Evolutionary conservation across 2,113 vertebrate genomes (phyloP).

Genomic region (Malurus alboscapulatus): DNA sequence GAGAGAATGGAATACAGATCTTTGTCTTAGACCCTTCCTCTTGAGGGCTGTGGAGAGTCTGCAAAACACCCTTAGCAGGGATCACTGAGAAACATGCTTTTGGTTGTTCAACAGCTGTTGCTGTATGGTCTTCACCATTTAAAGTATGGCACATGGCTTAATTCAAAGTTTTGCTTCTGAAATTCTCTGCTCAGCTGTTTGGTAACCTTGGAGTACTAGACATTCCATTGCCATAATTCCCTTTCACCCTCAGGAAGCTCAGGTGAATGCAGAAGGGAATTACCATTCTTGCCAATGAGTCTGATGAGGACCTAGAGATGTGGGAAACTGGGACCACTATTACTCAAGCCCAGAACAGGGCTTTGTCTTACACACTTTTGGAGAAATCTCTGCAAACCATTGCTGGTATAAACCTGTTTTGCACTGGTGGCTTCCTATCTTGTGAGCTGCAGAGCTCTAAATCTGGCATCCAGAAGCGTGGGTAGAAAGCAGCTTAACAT

Average conservation of each 20-base stretch:
- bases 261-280: neutral
- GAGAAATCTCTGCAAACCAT: neutral
- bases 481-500: neutral
- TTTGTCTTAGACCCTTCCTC: neutral
- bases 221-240: neutral
- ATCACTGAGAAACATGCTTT: neutral
- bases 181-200: neutral
- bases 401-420: neutral
- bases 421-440: neutral
- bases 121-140: neutral
- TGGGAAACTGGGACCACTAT: neutral
- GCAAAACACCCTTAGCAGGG: neutral
- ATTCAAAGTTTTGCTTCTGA: neutral
- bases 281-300: neutral
- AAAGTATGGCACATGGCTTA: neutral
- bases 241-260: neutral
- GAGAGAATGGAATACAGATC: neutral
- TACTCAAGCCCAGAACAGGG: neutral
- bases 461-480: rapidly evolving
- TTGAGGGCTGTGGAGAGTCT: neutral
- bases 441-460: neutral
- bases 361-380: neutral
- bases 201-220: neutral
- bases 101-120: neutral
- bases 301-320: rapidly evolving